Evolutionary conservation across 2,113 vertebrate species (phyloP).

Genomic region (Oncorhynchus clarkii): DNA sequence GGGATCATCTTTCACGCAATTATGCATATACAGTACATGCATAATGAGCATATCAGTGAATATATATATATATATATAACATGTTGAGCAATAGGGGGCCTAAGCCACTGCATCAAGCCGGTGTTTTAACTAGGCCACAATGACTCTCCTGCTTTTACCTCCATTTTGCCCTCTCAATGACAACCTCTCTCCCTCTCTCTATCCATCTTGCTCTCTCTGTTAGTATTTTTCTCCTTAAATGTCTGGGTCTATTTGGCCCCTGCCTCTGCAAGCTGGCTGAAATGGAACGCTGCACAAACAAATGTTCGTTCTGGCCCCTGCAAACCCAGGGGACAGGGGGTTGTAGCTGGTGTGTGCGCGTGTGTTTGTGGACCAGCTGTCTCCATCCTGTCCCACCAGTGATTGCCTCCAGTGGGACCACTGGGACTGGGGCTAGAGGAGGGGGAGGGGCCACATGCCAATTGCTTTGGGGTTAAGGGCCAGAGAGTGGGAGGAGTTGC

Average conservation of each 20-base stretch:
- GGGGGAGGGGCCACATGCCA: not conserved
- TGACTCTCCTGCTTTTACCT: not conserved
- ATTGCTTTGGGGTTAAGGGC: slow-evolving; percentile 9
- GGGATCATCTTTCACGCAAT: too few species aligned
- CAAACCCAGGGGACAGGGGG: slow-evolving; percentile 75
- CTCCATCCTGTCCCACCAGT: slow-evolving; percentile 65
- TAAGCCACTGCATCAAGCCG: not conserved
- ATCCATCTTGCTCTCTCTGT: not conserved
- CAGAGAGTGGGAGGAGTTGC: slow-evolving; percentile 45
- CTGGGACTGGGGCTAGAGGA: not conserved
- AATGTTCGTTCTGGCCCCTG: slow-evolving; percentile 88
- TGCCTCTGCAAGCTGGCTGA: slow-evolving; percentile 43
- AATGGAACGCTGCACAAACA: slow-evolving; percentile 80
- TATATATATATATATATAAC: too few species aligned
- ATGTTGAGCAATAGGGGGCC: too few species aligned
- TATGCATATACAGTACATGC: too few species aligned
- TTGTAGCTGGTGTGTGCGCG: slow-evolving; percentile 1
- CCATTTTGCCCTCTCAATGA: not conserved
- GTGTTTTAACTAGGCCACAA: not conserved
- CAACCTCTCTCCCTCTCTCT: slow-evolving; percentile 5
- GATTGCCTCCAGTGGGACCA: slow-evolving; percentile 27
- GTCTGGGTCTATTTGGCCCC: not conserved
- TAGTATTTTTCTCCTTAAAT: slow-evolving; percentile 8
- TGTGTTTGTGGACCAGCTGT: slow-evolving; percentile 65
- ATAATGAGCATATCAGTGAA: too few species aligned